Evolutionary conservation across 2,113 vertebrate species (phyloP), one percentile per base, ranked within the genome.

Genomic region (Neodon shergylaensis): DNA sequence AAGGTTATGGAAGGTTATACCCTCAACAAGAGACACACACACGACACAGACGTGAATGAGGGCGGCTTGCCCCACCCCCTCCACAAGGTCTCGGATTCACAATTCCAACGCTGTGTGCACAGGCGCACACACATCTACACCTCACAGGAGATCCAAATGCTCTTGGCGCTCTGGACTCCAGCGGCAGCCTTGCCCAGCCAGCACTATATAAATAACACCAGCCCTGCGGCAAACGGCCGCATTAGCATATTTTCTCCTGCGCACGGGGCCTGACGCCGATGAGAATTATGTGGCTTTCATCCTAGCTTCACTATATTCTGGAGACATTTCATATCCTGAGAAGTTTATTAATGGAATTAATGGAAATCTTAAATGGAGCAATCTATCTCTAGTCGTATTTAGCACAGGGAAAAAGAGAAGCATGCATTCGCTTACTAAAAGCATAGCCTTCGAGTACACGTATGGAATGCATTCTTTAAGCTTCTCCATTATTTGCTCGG

Each of bases 291-390:
- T 19, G 3, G 78, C 91, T 95, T 73, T 92, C 91, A 87, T 82
- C 61, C n/a, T 58, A 24, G 95, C 31, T 44, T 90, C 88, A 85
- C 19, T 77, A 33, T 63, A 21, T 22, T 73, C 47, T 90, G 61
- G 61, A 77, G 72, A 95, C 78, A n/a, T 73, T 96, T 86, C 63
- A 65, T 78, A 66, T 94, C 85, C 94, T 76, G 77, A 95, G 88
- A 95, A 94, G 97, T 96, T 95, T 90, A 96, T 88, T 95, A 61
- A 92, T 93, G 94, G 77, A 83, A 96, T 90, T 94, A 61, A 90
- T 93, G 92, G 77, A 79, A 52, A 58, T 68, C 81, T 79, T 70
- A 91, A 68, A 85, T 39, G 68, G 73, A 95, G 82, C 36, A 24
- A 66, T 77, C 66, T 72, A 47, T 92, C 91, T 78, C 47, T 42